Conservation (phyloP, 2,113 vertebrate species). For the Amphiprion ocellaris region DNA sequence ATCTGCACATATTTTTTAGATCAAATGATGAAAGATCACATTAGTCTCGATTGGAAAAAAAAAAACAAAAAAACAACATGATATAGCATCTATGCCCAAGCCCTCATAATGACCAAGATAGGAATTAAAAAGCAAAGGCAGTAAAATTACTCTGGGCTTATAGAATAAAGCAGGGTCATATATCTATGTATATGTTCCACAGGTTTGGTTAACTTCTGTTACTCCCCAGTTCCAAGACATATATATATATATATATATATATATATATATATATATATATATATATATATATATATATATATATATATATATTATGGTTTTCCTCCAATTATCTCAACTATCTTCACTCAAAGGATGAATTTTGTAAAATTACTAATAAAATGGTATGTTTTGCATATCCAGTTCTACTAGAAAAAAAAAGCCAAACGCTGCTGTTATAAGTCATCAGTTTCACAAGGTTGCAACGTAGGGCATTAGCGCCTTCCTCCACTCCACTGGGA, state of each 20-base stretch:
- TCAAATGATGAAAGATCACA: too few relatives aligned
- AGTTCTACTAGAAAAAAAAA: background rate
- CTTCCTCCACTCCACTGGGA: background rate
- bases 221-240: background rate
- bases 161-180: too few relatives aligned
- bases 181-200: background rate
- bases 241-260: background rate
- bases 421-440: background rate
- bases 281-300: too few relatives aligned
- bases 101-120: too few relatives aligned
- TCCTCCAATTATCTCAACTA: background rate
- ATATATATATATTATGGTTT: too few relatives aligned
- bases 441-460: slow-evolving; percentile 8
- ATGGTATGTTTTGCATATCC: background rate
- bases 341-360: background rate
- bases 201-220: background rate
- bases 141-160: too few relatives aligned
- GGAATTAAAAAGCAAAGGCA: too few relatives aligned
- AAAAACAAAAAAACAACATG: too few relatives aligned
- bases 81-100: too few relatives aligned
- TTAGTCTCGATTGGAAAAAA: too few relatives aligned
- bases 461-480: background rate
- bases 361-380: background rate
- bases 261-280: too few relatives aligned
- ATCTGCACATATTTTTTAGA: too few relatives aligned